Conservation (phyloP, 2,113 vertebrate species). For the Anarhynchus alexandrinus region DNA sequence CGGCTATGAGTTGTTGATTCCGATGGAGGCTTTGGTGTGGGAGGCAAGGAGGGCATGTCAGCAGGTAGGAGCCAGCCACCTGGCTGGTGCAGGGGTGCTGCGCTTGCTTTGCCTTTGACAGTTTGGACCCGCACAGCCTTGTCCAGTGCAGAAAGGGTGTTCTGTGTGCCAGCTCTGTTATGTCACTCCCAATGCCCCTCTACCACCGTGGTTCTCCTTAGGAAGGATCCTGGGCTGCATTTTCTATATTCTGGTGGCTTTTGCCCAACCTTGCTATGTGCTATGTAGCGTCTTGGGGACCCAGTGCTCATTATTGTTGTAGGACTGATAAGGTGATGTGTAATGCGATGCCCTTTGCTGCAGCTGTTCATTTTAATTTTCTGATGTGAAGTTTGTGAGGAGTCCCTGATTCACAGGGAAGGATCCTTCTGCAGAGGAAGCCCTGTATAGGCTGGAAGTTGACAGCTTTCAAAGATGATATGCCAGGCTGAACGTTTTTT, state of each 20-base stretch:
- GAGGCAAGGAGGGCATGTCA: not conserved
- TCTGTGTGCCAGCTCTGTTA: not conserved
- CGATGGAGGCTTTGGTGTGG: not conserved
- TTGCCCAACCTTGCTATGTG: not conserved
- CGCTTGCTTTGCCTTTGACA: accelerated
- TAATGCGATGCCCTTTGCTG: not conserved
- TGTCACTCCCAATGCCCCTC: not conserved
- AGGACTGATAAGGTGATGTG: accelerated
- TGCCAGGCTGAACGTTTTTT: not conserved
- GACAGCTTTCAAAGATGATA: not conserved
- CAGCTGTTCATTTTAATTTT: not conserved
- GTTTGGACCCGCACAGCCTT: not conserved
- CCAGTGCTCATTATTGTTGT: not conserved
- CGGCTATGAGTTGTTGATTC: accelerated
- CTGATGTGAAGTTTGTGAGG: not conserved
- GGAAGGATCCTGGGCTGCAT: not conserved
- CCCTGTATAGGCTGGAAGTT: not conserved
- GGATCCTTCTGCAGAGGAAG: not conserved
- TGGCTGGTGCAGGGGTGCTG: not conserved
- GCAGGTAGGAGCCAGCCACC: not conserved
- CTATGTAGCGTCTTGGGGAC: not conserved
- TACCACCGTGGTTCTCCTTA: not conserved
- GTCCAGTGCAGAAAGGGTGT: not conserved
- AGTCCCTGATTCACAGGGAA: not conserved
- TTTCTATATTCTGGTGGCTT: not conserved